Evolutionary conservation across 1,140 invertebrate species (phyloP), one percentile per base, ranked within the genome.

Genomic region (Aricia agestis): DNA sequence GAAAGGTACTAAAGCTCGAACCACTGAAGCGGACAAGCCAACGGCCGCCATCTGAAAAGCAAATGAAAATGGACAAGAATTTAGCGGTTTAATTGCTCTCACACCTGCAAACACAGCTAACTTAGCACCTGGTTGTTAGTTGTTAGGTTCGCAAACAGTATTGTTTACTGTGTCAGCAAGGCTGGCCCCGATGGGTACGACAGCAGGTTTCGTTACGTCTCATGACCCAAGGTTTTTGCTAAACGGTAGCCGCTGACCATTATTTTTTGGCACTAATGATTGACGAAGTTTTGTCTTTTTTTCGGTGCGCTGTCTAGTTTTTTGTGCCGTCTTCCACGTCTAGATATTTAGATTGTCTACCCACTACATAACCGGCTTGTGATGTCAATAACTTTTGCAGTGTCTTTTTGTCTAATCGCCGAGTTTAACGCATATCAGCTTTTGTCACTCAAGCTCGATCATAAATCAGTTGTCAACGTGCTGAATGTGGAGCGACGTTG

Each of bases 401-500:
- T 79, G 77, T 81, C 76, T 81, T 75, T 78, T 76, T 78, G 72
- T 85, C 75, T 84, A 81, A 83, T 82, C 83, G 86, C 80, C 78
- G 72, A 79, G 66, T 82, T 85, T 85, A 84, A 67, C 77, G 68
- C 68, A 74, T 78, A 75, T 76, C 67, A 67, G 75, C 74, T 84
- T 81, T 85, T 89, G 86, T 88, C 87, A 89, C 85, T 84, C 85
- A 83, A 85, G 84, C 69, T 75, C 63, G 72, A 74, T 73, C 73
- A 91, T 91, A 88, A 88, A 91, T 91, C 88, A 86, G 83, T 85
- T 90, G 88, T 90, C 87, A 86, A 82, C 78, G 80, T 79, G 73
- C 78, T 72, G 80, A 82, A 84, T 84, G 78, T 89, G 77, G 85
- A 80, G 74, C 78, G 83, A 78, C 78, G 77, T 71, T 76, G 73